These are phyloP conservation scores for Pyrgilauda ruficollis DNA, from an alignment of 2,113 vertebrate genomes.

Conservation along the genomic window DNA sequence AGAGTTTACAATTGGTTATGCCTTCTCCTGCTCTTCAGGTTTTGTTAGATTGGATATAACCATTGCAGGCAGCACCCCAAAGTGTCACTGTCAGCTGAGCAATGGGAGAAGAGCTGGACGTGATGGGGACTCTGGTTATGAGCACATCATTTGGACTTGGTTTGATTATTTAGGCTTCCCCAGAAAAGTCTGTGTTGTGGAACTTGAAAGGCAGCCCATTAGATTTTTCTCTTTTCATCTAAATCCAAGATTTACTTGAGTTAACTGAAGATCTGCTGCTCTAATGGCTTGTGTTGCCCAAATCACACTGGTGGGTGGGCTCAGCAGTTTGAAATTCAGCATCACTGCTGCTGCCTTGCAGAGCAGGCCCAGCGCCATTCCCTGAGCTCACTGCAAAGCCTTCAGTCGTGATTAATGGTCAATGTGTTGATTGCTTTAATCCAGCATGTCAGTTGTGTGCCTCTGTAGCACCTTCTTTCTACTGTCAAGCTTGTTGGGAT, in stretches of 20 bases:
- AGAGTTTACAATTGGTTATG: background rate
- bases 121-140: background rate
- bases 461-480: background rate
- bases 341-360: background rate
- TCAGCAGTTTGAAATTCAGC: background rate
- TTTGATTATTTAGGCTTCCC: background rate
- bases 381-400: background rate
- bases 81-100: background rate
- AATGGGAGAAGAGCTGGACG: background rate
- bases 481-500: slow-evolving; percentile 43
- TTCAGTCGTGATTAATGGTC: slow-evolving; percentile 12
- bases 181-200: background rate
- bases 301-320: background rate
- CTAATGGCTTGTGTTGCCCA: background rate
- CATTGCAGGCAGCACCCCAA: background rate
- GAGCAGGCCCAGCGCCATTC: background rate
- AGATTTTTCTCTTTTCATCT: background rate
- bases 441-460: background rate
- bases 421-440: slow-evolving; percentile 46
- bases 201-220: background rate
- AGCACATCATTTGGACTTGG: background rate
- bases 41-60: background rate
- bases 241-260: background rate
- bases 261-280: background rate
- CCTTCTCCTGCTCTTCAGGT: background rate